A percentile compares a stretch with the other conserved stretches of the same genome.
These are phyloP conservation scores for Sphaerodactylus townsendi DNA, from an alignment of 2,113 vertebrate genomes.

Conservation along the genomic window DNA sequence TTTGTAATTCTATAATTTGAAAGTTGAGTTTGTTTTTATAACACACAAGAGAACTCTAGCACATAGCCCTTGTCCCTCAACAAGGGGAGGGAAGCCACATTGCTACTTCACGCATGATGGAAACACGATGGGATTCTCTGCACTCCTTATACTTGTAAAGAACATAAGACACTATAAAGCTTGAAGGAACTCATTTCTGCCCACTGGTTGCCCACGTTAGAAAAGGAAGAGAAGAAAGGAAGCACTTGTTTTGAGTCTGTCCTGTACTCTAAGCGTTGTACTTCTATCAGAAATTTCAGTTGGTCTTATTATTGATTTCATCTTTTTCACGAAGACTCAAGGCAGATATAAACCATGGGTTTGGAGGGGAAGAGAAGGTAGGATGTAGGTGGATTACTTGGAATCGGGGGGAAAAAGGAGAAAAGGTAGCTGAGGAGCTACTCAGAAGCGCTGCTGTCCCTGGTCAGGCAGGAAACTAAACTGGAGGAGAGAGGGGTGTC, in stretches of 20 bases:
- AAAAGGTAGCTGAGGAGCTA: no score
- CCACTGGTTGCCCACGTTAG: constrained; percentile 2
- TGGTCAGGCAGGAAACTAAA: no score
- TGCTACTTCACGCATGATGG: background rate
- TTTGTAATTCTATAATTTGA: background rate
- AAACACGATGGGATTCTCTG: background rate
- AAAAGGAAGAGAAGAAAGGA: accelerated
- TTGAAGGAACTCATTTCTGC: background rate
- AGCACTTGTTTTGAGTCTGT: background rate
- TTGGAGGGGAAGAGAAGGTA: no score
- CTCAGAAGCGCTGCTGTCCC: no score
- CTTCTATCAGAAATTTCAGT: background rate
- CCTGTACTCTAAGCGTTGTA: background rate
- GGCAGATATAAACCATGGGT: no score
- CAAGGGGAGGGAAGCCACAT: no score
- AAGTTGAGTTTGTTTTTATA: background rate
- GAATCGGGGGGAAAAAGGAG: no score
- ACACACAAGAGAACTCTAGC: background rate
- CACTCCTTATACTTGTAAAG: background rate
- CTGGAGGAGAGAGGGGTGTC: no score
- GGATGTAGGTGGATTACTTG: no score
- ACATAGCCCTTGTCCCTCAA: background rate
- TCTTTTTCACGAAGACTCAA: no score
- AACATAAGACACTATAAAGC: background rate
- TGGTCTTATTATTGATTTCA: no score